Evolutionary conservation across 2,797 vertebrate species (phyloP).

Genomic region (Fratercula arctica): DNA sequence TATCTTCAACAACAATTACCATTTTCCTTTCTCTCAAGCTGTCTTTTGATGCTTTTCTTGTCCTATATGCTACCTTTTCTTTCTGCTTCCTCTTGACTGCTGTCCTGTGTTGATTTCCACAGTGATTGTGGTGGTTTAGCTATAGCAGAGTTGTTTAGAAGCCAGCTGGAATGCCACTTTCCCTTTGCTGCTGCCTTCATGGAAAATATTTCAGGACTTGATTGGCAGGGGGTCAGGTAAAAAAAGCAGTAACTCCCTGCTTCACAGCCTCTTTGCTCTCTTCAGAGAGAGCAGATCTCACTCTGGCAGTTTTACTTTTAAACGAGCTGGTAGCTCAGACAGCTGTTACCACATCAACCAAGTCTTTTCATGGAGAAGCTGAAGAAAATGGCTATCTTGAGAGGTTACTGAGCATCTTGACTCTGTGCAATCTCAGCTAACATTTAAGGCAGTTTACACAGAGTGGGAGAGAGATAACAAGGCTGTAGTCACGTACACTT

Average conservation of each 20-base stretch:
- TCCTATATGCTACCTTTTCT: not conserved
- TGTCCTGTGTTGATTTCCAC: not conserved
- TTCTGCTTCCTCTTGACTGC: not conserved
- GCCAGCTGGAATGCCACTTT: not conserved
- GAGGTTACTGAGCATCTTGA: not conserved
- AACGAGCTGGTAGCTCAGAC: not conserved
- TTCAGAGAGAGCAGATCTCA: not conserved
- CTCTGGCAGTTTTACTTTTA: not conserved
- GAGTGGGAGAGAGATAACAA: not conserved
- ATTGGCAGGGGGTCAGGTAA: not conserved
- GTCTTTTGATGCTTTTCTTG: not conserved
- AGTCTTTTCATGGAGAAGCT: not conserved
- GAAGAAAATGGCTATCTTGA: not conserved
- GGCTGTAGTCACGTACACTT: not conserved
- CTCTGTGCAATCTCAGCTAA: not conserved
- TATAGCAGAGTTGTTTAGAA: not conserved
- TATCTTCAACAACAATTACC: not conserved
- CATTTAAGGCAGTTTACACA: fast-evolving
- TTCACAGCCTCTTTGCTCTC: not conserved
- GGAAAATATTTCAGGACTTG: not conserved
- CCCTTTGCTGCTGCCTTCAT: not conserved
- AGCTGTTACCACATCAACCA: not conserved
- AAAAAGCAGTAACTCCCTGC: not conserved
- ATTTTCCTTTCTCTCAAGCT: not conserved
- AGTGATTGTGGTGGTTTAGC: not conserved